A percentile compares a stretch with the other conserved stretches of the same genome.
Evolutionary conservation across 2,113 vertebrate species (phyloP).

Genomic region (Colaptes auratus): DNA sequence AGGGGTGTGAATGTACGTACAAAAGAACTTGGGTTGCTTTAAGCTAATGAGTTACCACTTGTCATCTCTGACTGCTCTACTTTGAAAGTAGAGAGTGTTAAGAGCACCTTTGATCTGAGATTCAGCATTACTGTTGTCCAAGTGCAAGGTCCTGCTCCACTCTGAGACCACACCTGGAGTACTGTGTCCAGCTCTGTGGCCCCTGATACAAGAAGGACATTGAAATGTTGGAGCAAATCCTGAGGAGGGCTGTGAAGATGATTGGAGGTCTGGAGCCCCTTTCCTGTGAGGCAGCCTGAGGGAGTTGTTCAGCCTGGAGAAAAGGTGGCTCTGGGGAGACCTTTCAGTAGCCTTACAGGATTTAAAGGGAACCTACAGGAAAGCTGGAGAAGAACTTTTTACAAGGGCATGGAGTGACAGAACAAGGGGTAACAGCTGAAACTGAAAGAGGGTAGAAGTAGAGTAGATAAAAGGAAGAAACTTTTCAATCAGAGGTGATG

Average conservation of each 20-base stretch:
- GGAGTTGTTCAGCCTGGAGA: background rate
- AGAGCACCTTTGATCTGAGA: background rate
- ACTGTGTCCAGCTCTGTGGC: background rate
- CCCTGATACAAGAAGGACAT: background rate
- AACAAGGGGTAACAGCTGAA: background rate
- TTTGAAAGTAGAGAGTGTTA: background rate
- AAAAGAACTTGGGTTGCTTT: background rate
- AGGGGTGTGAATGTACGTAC: rapidly evolving
- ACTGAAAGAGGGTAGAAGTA: background rate
- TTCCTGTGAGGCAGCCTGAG: background rate
- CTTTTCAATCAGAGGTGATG: background rate
- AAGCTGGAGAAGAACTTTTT: background rate
- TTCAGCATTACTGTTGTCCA: background rate
- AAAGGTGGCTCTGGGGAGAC: background rate
- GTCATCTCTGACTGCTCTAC: background rate
- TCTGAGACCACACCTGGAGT: background rate
- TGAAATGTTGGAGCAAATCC: background rate
- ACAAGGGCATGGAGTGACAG: background rate
- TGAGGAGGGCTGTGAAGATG: background rate
- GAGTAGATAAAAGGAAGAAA: no score
- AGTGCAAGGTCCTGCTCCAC: background rate
- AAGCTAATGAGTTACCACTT: background rate
- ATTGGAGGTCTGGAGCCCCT: background rate
- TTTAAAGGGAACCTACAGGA: background rate
- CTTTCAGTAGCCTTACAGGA: background rate